phyloP scores from a whole-genome alignment of 2,113 vertebrate genomes.

The Sylvietta virens region DNA sequence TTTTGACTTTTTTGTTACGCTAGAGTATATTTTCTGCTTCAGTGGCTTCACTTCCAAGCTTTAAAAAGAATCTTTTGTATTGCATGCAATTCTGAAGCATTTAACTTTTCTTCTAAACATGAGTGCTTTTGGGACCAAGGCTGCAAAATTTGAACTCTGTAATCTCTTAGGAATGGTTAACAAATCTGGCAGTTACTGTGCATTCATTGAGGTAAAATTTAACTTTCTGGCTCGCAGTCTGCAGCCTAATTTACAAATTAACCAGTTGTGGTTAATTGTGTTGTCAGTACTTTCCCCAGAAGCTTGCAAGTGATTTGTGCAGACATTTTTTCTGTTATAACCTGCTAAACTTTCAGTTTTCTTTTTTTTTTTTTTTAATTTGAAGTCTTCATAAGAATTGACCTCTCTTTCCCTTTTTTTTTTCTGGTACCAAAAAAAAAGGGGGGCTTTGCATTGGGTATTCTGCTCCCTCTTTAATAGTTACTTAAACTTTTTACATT shows the following conservation, averaged over 20 bases:
- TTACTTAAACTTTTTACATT: not conserved
- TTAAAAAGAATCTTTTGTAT: not conserved
- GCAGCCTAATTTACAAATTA: not conserved
- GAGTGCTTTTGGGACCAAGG: not conserved
- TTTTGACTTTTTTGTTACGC: not conserved
- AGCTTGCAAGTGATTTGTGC: not conserved
- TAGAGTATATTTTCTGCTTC: not conserved
- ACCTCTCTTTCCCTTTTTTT: not conserved
- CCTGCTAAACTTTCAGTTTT: not conserved
- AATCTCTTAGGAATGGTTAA: not conserved
- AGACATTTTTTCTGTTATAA: not conserved
- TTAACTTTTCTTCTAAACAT: not conserved
- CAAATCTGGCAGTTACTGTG: not conserved
- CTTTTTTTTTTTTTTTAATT: not conserved
- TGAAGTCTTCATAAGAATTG: not conserved
- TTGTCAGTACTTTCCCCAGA: not conserved
- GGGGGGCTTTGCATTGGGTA: not conserved
- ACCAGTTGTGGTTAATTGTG: not conserved
- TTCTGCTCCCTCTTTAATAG: not conserved
- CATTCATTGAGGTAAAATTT: not conserved
- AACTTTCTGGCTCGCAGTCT: not conserved
- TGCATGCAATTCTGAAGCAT: not conserved
- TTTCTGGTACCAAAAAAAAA: not conserved
- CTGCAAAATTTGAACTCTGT: not conserved
- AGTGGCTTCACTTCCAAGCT: not conserved